Evolutionary conservation across 2,797 vertebrate species (phyloP), one percentile per base, ranked within the genome.

Genomic region (Falco cherrug): DNA sequence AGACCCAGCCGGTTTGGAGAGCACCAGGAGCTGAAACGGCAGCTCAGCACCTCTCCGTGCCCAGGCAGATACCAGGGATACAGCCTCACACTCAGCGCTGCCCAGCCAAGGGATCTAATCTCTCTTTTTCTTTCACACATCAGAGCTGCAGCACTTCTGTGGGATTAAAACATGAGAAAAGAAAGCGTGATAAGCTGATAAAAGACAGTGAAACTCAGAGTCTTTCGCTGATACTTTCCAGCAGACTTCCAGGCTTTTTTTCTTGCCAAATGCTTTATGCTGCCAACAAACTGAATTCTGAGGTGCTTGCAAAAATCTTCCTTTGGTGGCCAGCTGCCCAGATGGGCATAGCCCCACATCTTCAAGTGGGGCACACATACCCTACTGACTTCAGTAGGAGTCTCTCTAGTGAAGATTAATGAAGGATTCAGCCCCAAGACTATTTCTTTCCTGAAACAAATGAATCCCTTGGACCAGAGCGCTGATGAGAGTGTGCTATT

Each of bases 361-460:
- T 17, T 25, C 12, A 6, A 31, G 45, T 5, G 24, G 77, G 87
- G 61, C 76, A 70, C 45, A 7, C 2, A 5, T 9, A 19, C 45
- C 80, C 70, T 2, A 0, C 87, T 43, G 82, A 18, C 80, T 91
- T 39, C 53, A 48, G 57, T 43, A 86, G 33, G 26, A 81, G 39
- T 57, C 67, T 74, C 78, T 56, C 85, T 47, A 77, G 83, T n/a
- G 71, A 70, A 82, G 50, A 25, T n/a, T 95, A 95, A 94, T 76
- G 76, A 95, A 95, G 73, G 79, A 89, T 91, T 93, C 77, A 80
- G 87, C 94, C 95, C 64, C 89, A 70, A 96, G 93, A 96, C 94
- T 64, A 84, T 87, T 90, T 63, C 56, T 76, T 93, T 89, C 84
- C 70, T 50, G 90, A 88, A 91, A 91, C 87, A 92, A 97, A 97